Base-by-base conservation (phyloP, 2,888 invertebrate species). In the Zaprionus bogoriensis region DNA sequence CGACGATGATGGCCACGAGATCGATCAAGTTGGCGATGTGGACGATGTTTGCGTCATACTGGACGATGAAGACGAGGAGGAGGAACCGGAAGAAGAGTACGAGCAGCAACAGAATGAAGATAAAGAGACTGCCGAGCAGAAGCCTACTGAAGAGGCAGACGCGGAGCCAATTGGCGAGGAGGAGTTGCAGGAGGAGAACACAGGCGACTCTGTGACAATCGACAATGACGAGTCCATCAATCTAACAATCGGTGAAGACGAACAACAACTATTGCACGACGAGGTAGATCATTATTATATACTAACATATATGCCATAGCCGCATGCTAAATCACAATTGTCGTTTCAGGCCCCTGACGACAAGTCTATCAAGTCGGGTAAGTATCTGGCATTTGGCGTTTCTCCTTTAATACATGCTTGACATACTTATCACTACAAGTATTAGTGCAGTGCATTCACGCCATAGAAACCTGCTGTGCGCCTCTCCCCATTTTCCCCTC, bases 171-270 rank as follows among this genome's bases (percentile, higher is more conserved):
- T 58, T 0, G 57, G 39, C 1, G 77, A 78, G 2, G 75, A 77
- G 6, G 82, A 80, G 12, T 75, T 70, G 36, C 64, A 57, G 30
- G 85, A 88, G 51, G 86, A 87, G 25, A 77, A 77, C 28, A 73
- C 79, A 17, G 80, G 74, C 2, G 88, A 89, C 28, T 80, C 78
- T 47, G 89, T 81, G 6, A 87, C 86, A 50, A 89, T 87, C 71
- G 95, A 95, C 88, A 94, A 94, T 73, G 96, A 96, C 84, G 96
- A 96, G 91, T 95, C 95, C 30, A 94, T 96, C 60, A 95, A 96
- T 89, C 92, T 96, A 77, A 95, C 95, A 61, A 93, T 96, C 89
- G 96, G 95, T 36, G 96, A 95, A 91, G 96, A 96, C 90, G 96
- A 96, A 78, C 94, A 93, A 85, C 93, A 93, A 91, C 92, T 96